A percentile compares a stretch with the other conserved stretches of the same genome.
These are phyloP conservation scores for Meiosimyza platycephala DNA, from an alignment of 2,888 invertebrate genomes.

Conservation along the genomic window DNA sequence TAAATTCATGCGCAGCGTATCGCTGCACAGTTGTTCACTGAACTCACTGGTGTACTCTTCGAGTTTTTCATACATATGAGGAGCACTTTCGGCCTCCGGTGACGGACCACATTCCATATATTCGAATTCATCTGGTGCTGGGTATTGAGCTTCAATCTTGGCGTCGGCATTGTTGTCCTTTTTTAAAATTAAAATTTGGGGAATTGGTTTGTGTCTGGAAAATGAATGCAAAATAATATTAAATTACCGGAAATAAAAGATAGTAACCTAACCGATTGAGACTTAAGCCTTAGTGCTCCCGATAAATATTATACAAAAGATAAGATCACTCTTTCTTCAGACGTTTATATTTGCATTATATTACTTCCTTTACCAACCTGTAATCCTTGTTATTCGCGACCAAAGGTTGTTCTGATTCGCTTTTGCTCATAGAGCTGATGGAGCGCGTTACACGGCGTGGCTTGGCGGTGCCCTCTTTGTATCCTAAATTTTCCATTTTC, in stretches of 20 bases:
- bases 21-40: slow-evolving; percentile 79
- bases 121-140: slow-evolving; percentile 74
- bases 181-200: slow-evolving; percentile 69
- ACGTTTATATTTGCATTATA: no score
- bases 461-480: slow-evolving; percentile 70
- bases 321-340: no score
- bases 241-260: no score
- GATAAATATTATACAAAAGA: no score
- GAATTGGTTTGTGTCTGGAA: slow-evolving; percentile 49
- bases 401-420: slow-evolving; percentile 65
- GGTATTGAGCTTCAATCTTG: slow-evolving; percentile 75
- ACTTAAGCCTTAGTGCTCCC: no score
- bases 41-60: slow-evolving; percentile 77
- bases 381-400: slow-evolving; percentile 60
- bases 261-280: no score
- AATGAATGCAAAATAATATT: no score
- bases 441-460: slow-evolving; percentile 66
- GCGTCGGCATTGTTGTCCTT: slow-evolving; percentile 70
- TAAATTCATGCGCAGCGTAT: slow-evolving; percentile 79
- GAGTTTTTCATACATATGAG: slow-evolving; percentile 84
- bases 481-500: slow-evolving; percentile 74
- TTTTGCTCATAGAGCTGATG: slow-evolving; percentile 64
- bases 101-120: slow-evolving; percentile 84
- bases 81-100: slow-evolving; percentile 83
- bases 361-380: slow-evolving; percentile 52